Evolutionary conservation across 1,140 invertebrate species (phyloP).

Genomic region (Periplaneta americana): DNA sequence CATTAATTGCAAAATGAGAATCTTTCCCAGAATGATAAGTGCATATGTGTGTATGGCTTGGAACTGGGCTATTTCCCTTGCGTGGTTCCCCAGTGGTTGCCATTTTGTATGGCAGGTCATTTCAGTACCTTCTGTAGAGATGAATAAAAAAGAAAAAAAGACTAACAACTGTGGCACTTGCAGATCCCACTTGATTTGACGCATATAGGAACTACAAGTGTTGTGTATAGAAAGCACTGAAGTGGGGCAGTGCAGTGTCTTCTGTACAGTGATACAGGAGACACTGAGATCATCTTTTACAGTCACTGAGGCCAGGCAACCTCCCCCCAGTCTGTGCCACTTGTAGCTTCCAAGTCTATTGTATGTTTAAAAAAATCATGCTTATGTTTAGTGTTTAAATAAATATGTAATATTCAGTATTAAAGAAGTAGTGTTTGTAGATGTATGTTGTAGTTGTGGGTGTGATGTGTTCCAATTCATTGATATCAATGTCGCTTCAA

Average conservation of each 20-base stretch:
- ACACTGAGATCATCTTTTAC: neutral
- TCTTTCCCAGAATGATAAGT: conserved; percentile 10
- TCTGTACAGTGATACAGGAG: neutral
- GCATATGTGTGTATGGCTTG: neutral
- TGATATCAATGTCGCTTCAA: neutral
- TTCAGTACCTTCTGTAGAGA: neutral
- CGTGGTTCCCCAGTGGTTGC: neutral
- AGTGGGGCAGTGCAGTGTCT: neutral
- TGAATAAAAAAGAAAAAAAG: too few relatives aligned
- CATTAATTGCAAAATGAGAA: conserved; percentile 1
- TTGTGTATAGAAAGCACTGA: too few relatives aligned
- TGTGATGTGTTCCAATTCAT: neutral
- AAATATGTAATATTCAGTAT: neutral
- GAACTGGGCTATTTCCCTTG: neutral
- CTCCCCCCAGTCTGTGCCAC: neutral
- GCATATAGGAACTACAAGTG: neutral
- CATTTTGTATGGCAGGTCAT: neutral
- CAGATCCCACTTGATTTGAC: neutral
- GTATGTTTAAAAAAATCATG: neutral
- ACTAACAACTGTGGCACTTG: neutral
- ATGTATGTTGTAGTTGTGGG: neutral
- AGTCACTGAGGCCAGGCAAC: neutral
- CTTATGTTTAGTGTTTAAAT: neutral
- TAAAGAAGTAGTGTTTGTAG: neutral
- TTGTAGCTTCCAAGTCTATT: neutral